phyloP scores from a whole-genome alignment of 2,797 vertebrate genomes.

The Halcyon chelicuti region DNA sequence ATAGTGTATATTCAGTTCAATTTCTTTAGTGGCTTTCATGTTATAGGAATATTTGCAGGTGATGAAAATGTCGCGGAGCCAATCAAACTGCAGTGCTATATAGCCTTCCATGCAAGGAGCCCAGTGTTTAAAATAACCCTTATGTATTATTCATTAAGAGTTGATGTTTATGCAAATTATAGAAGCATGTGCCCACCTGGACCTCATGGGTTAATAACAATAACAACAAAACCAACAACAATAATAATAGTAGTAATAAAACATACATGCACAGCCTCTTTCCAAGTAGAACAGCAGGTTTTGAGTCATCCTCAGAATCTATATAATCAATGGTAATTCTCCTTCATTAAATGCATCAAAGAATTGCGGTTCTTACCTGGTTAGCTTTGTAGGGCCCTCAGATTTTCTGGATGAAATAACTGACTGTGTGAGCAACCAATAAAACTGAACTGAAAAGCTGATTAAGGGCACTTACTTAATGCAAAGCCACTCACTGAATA shows the following conservation, averaged over 20 bases:
- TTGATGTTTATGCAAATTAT: conserved; percentile 92
- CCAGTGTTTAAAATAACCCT: conserved; percentile 82
- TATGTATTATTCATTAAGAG: conserved; percentile 92
- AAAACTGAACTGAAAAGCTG: conserved; percentile 93
- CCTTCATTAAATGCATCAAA: conserved; percentile 76
- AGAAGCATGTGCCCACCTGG: conserved; percentile 75
- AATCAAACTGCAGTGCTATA: conserved; percentile 73
- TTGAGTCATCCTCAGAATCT: conserved; percentile 63
- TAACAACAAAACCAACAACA: conserved; percentile 1
- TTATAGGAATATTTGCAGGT: conserved; percentile 76
- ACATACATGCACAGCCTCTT: not conserved
- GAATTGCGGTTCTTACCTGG: conserved; percentile 78
- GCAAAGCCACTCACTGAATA: conserved; percentile 92
- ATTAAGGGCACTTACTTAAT: conserved; percentile 91
- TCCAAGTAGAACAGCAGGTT: not conserved
- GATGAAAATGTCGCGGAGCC: conserved; percentile 77
- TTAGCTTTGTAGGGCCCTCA: conserved; percentile 73
- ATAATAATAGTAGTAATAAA: not conserved
- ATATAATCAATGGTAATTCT: conserved; percentile 74
- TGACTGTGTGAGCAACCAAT: conserved; percentile 84
- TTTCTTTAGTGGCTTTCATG: conserved; percentile 64
- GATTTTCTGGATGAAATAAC: conserved; percentile 87
- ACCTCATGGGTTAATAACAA: conserved; percentile 70
- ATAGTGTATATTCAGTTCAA: conserved; percentile 23
- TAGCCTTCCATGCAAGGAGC: conserved; percentile 56